phyloP scores from a whole-genome alignment of 92 coral and sea anemone species.

The Palythoa caribaeorum region DNA sequence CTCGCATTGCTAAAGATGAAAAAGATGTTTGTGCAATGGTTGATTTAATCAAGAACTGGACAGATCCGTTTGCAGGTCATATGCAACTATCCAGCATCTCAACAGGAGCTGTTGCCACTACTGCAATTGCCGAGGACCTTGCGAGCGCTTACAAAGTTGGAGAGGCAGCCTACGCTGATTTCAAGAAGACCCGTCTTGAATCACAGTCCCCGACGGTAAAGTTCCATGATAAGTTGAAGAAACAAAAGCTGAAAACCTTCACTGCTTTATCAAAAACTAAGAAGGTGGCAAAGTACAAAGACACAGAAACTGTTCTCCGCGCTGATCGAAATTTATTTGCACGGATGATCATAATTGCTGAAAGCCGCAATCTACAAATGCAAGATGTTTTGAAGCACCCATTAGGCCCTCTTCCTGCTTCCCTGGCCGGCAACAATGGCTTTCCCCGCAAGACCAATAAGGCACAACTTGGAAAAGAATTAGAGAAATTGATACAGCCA shows the following conservation, averaged over 20 bases:
- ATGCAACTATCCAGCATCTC: slow-evolving; percentile 61
- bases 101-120: slow-evolving; percentile 58
- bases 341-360: slow-evolving; percentile 47
- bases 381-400: slow-evolving; percentile 55
- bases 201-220: slow-evolving; percentile 5
- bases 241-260: slow-evolving; percentile 51
- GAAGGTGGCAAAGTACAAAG: slow-evolving; percentile 4
- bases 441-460: slow-evolving; percentile 49
- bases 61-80: slow-evolving; percentile 58
- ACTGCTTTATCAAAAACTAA: slow-evolving; percentile 36
- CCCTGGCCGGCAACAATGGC: slow-evolving; percentile 50
- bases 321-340: slow-evolving; percentile 60
- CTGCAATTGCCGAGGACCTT: slow-evolving; percentile 59
- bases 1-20: slow-evolving; percentile 55
- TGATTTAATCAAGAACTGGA: slow-evolving; percentile 36
- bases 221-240: slow-evolving; percentile 24
- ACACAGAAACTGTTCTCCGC: not conserved
- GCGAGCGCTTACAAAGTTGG: not conserved
- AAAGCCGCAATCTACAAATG: slow-evolving; percentile 49
- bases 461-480: slow-evolving; percentile 60
- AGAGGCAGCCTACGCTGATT: slow-evolving; percentile 7
- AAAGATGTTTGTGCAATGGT: slow-evolving; percentile 40
- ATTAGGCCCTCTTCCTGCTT: slow-evolving; percentile 52
- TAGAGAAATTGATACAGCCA: slow-evolving; percentile 52
- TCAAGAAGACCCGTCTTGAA: not conserved